Evolutionary conservation across 2,797 vertebrate genomes (phyloP).

Genomic region (Moxostoma hubbsi): DNA sequence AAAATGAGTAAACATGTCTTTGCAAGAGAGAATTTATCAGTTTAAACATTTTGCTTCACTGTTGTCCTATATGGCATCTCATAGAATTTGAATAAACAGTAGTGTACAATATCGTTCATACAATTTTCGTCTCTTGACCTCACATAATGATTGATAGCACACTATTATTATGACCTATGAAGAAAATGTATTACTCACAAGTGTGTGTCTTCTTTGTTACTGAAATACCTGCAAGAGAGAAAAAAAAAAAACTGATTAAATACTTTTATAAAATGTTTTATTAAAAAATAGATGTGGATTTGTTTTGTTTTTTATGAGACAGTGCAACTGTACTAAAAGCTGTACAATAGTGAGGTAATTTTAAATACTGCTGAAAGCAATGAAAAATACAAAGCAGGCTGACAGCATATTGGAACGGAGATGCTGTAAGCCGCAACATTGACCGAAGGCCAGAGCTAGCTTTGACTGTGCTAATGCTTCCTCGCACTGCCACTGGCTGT

Average conservation of each 20-base stretch:
- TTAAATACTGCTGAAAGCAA: neutral
- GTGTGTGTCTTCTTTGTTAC: slow-evolving; percentile 99
- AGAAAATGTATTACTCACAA: slow-evolving; percentile 84
- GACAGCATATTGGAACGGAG: slow-evolving; percentile 33
- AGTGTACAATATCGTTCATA: too few species aligned
- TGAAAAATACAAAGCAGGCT: slow-evolving; percentile 34
- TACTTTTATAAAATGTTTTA: slow-evolving; percentile 1
- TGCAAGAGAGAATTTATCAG: too few species aligned
- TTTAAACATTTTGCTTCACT: too few species aligned
- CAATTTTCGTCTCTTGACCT: too few species aligned
- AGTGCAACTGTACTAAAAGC: neutral
- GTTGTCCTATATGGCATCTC: too few species aligned
- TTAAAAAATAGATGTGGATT: neutral
- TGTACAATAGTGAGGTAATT: neutral
- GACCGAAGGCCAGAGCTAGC: slow-evolving; percentile 57
- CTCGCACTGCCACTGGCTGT: slow-evolving; percentile 63
- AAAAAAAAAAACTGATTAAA: slow-evolving; percentile 42
- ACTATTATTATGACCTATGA: slow-evolving; percentile 2
- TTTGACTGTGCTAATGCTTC: slow-evolving; percentile 60
- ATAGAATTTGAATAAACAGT: too few species aligned
- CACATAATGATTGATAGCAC: too few species aligned
- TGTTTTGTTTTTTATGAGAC: too few species aligned
- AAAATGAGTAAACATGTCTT: too few species aligned
- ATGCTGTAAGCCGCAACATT: slow-evolving; percentile 51
- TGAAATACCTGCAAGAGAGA: slow-evolving; percentile 90